These are phyloP conservation scores for Melanargia galathea DNA, from an alignment of 2,888 invertebrate species.

Conservation along the genomic window DNA sequence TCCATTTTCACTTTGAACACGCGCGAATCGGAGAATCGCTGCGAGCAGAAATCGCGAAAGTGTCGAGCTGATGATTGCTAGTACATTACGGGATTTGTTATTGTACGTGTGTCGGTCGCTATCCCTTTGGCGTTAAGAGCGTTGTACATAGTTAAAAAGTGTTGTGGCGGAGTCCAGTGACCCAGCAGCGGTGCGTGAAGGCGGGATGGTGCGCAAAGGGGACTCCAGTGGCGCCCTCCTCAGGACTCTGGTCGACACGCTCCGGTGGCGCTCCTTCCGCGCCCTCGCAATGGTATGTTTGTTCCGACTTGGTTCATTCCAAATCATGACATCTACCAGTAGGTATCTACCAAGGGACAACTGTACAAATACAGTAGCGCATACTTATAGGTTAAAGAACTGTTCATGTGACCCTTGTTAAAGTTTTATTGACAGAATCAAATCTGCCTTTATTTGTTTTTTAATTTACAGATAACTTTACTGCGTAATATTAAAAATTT, in stretches of 20 bases:
- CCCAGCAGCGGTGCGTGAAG: constrained; percentile 77
- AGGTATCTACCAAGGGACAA: too few relatives aligned
- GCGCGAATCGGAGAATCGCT: constrained; percentile 32
- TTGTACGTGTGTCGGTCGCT: constrained; percentile 12
- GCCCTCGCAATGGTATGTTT: constrained; percentile 69
- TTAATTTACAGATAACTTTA: too few relatives aligned
- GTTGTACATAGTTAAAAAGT: constrained; percentile 42
- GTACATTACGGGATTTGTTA: constrained; percentile 13
- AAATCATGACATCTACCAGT: constrained; percentile 1
- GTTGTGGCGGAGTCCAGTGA: constrained; percentile 65
- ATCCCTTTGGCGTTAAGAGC: constrained; percentile 26
- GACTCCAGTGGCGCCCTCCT: constrained; percentile 72
- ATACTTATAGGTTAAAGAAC: too few relatives aligned
- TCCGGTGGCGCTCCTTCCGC: constrained; percentile 71
- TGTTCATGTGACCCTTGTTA: too few relatives aligned
- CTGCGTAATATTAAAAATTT: too few relatives aligned
- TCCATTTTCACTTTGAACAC: constrained; percentile 44
- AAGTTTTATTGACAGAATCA: too few relatives aligned
- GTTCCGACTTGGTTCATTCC: constrained; percentile 49
- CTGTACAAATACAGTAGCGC: too few relatives aligned
- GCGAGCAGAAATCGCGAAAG: constrained; percentile 3
- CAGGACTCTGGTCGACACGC: constrained; percentile 74
- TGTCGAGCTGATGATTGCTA: constrained; percentile 6
- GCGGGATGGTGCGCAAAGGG: constrained; percentile 77
- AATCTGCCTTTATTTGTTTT: too few relatives aligned